phyloP scores from a whole-genome alignment of 92 coral and sea anemone species.

The Heteractis magnifica region DNA sequence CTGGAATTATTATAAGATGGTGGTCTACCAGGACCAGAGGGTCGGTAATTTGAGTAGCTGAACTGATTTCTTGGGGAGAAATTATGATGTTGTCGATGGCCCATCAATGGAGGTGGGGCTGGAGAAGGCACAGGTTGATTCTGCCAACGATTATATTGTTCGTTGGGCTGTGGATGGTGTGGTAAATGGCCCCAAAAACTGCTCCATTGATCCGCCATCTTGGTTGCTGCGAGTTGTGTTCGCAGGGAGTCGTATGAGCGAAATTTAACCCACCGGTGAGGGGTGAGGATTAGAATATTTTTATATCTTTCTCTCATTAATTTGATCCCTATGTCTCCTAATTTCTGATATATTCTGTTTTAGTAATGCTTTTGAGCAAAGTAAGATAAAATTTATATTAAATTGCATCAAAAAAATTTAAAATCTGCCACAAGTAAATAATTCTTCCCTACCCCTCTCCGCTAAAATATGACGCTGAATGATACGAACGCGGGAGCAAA shows the following conservation, averaged over 20 bases:
- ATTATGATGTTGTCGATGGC: conserved; percentile 10
- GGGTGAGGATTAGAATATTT: neutral
- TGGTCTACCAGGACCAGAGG: conserved; percentile 25
- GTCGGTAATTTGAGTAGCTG: conserved; percentile 3
- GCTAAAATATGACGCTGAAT: neutral
- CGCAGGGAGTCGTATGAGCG: neutral
- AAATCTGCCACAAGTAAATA: neutral
- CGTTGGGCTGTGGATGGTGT: conserved; percentile 19
- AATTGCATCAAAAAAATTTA: neutral
- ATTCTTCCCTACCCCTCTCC: neutral
- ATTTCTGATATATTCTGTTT: neutral
- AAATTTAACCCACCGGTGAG: neutral
- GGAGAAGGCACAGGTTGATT: conserved; percentile 24
- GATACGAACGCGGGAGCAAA: neutral
- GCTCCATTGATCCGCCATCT: conserved; percentile 44
- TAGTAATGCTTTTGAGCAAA: too few relatives aligned
- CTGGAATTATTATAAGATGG: neutral
- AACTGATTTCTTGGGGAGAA: conserved; percentile 26
- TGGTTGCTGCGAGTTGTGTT: neutral
- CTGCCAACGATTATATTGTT: conserved; percentile 27
- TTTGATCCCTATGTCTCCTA: neutral
- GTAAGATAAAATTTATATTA: too few relatives aligned
- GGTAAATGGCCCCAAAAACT: conserved; percentile 36
- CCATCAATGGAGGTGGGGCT: conserved; percentile 30
- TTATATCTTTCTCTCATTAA: neutral